Percentiles rank a stretch among this genome's conserved stretches.
Conservation (phyloP, 2,797 vertebrate species). For the Ctenochaetus hawaiiensis region DNA sequence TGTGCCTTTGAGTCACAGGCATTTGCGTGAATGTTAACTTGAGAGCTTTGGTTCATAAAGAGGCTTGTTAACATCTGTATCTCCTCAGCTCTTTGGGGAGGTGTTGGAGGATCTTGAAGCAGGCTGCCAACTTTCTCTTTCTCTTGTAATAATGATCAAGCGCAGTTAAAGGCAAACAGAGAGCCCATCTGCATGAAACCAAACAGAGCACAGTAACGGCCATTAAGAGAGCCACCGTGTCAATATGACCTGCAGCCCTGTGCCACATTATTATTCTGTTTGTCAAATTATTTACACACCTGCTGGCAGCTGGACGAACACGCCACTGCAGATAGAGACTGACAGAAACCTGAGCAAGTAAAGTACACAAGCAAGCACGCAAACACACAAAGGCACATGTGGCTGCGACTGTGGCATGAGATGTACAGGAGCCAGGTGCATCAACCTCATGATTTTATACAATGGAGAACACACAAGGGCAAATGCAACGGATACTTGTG, state of each 20-base stretch:
- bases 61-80: constrained; percentile 21
- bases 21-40: constrained; percentile 20
- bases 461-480: constrained; percentile 33
- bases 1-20: neutral
- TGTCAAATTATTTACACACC: constrained; percentile 74
- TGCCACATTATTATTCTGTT: constrained; percentile 57
- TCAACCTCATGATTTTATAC: constrained; percentile 26
- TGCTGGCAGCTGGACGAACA: constrained; percentile 58
- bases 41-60: constrained; percentile 23
- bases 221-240: constrained; percentile 49
- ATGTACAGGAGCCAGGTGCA: constrained; percentile 59
- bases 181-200: constrained; percentile 17
- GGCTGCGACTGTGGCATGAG: constrained; percentile 46
- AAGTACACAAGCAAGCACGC: constrained; percentile 49
- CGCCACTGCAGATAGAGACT: constrained; percentile 28
- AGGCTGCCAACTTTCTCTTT: constrained; percentile 34
- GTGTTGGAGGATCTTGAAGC: constrained; percentile 29
- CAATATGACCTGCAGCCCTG: constrained; percentile 52
- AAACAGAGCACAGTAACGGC: constrained; percentile 26
- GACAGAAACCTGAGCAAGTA: constrained; percentile 59
- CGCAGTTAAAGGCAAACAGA: constrained; percentile 50
- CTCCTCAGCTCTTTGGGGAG: constrained; percentile 30
- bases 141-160: constrained; percentile 36
- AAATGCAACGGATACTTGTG: constrained; percentile 19
- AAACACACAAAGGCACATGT: constrained; percentile 39